A percentile compares a stretch with the other conserved stretches of the same genome.
Evolutionary conservation across 2,888 invertebrate genomes (phyloP).

Genomic region (Suillia variegata): DNA sequence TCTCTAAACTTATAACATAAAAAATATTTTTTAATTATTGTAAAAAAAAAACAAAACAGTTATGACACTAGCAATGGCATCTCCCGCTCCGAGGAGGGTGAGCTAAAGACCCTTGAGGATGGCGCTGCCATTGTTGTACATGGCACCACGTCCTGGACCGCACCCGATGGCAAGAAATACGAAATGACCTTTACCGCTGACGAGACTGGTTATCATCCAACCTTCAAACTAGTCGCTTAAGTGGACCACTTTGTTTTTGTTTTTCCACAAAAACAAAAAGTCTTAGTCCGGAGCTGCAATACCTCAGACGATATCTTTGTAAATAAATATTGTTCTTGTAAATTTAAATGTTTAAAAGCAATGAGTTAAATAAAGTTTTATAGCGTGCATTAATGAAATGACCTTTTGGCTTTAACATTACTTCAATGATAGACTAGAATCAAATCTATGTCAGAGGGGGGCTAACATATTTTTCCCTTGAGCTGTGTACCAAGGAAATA

Average conservation of each 20-base stretch:
- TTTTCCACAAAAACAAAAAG: not conserved
- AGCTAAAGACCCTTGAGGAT: conserved; percentile 54
- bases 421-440: too few relatives aligned
- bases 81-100: conserved; percentile 57
- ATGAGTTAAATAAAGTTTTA: too few relatives aligned
- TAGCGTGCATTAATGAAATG: too few relatives aligned
- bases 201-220: conserved; percentile 65
- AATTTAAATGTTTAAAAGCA: not conserved
- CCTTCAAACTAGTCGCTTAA: conserved; percentile 47
- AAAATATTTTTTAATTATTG: not conserved
- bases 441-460: too few relatives aligned
- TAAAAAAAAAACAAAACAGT: too few relatives aligned
- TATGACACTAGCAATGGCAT: conserved; percentile 63
- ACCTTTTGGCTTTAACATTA: too few relatives aligned
- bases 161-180: conserved; percentile 63
- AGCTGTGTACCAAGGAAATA: too few relatives aligned
- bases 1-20: not conserved
- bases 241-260: too few relatives aligned
- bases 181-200: conserved; percentile 64
- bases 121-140: conserved; percentile 66
- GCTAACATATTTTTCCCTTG: too few relatives aligned
- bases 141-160: conserved; percentile 67
- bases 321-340: too few relatives aligned
- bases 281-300: not conserved
- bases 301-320: not conserved